phyloP scores from a whole-genome alignment of 1,140 invertebrate genomes.

The Doryteuthis pealeii region DNA sequence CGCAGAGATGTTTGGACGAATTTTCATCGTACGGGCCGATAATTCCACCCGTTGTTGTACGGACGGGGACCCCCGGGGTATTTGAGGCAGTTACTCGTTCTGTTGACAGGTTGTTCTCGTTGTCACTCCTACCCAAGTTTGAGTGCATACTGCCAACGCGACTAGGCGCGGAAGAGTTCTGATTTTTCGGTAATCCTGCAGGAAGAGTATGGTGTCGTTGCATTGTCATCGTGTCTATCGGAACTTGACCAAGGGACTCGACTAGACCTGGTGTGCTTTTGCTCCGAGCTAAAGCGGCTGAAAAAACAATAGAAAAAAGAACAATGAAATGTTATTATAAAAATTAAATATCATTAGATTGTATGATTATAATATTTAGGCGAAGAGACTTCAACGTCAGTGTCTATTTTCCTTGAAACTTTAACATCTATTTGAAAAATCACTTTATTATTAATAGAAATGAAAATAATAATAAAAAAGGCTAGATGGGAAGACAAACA shows the following conservation, averaged over 20 bases:
- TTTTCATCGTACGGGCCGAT: slow-evolving; percentile 20
- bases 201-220: slow-evolving; percentile 49
- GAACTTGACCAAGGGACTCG: slow-evolving; percentile 83
- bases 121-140: slow-evolving; percentile 26
- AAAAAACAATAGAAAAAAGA: slow-evolving; percentile 44
- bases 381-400: too few relatives aligned
- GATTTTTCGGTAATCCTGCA: slow-evolving; percentile 64
- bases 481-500: too few relatives aligned
- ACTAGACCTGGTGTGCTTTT: slow-evolving; percentile 93
- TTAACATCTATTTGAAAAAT: too few relatives aligned
- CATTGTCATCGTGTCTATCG: slow-evolving; percentile 80
- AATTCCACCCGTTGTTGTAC: slow-evolving; percentile 13
- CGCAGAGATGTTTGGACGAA: slow-evolving; percentile 17
- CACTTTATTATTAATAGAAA: too few relatives aligned
- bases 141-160: slow-evolving; percentile 16
- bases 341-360: neutral
- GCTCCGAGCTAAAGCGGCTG: slow-evolving; percentile 90
- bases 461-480: too few relatives aligned
- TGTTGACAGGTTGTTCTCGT: slow-evolving; percentile 22
- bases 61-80: slow-evolving; percentile 19
- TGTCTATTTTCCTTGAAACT: too few relatives aligned
- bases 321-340: slow-evolving; percentile 11
- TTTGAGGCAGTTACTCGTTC: slow-evolving; percentile 14
- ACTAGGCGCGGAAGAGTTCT: slow-evolving; percentile 25
- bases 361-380: too few relatives aligned